A percentile compares a stretch with the other conserved stretches of the same genome.
phyloP scores from a whole-genome alignment of 2,888 invertebrate species.

The Schrankia costaestrigalis region DNA sequence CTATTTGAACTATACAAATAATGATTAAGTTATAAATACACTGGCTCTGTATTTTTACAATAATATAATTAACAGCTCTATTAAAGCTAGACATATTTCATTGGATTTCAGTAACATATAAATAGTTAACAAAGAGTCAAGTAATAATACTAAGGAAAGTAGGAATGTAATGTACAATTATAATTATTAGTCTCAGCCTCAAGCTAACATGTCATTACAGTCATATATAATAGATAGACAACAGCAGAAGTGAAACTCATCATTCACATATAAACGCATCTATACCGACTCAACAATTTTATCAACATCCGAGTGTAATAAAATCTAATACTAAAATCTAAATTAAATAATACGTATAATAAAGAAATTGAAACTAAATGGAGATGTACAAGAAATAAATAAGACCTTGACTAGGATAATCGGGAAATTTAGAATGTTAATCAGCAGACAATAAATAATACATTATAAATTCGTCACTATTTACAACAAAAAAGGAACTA shows the following conservation, averaged over 20 bases:
- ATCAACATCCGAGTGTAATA: conserved; percentile 57
- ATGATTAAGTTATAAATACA: conserved; percentile 78
- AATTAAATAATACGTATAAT: conserved; percentile 57
- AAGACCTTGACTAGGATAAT: conserved; percentile 77
- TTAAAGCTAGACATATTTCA: conserved; percentile 75
- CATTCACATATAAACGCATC: conserved; percentile 34
- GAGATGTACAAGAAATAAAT: conserved; percentile 66
- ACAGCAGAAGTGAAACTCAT: conserved; percentile 27
- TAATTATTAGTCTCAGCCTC: conserved; percentile 53
- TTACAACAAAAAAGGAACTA: conserved; percentile 77
- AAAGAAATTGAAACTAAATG: conserved; percentile 60
- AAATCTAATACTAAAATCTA: conserved; percentile 59
- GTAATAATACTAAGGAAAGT: conserved; percentile 71
- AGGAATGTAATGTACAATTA: conserved; percentile 69
- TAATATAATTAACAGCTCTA: conserved; percentile 74
- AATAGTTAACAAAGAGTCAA: conserved; percentile 78
- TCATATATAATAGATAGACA: conserved; percentile 27
- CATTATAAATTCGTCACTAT: conserved; percentile 74
- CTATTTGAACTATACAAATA: conserved; percentile 79
- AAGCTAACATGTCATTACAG: conserved; percentile 38
- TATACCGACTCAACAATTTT: conserved; percentile 61
- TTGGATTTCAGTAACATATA: conserved; percentile 76
- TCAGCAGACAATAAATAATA: conserved; percentile 67
- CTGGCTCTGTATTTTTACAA: conserved; percentile 76
- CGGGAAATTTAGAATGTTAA: conserved; percentile 70